A percentile compares a stretch with the other conserved stretches of the same genome.
Evolutionary conservation across 2,888 invertebrate species (phyloP).

Genomic region (Melipona beecheii): DNA sequence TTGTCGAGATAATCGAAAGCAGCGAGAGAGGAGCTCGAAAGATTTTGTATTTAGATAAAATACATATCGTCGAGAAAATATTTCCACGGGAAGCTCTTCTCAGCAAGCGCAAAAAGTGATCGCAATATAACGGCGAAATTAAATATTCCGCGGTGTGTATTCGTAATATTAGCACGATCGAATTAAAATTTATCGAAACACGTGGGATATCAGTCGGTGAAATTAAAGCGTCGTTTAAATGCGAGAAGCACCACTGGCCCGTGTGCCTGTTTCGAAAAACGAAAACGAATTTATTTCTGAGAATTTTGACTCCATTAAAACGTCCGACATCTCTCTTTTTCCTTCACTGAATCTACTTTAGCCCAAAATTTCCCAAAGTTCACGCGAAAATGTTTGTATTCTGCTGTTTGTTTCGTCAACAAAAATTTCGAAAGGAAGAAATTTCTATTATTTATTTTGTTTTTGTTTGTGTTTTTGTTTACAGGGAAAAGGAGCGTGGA

Average conservation of each 20-base stretch:
- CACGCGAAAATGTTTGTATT: too few relatives aligned
- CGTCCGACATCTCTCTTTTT: too few relatives aligned
- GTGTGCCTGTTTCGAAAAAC: background rate
- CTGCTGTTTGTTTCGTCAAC: too few relatives aligned
- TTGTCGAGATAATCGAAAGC: background rate
- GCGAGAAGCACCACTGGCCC: background rate
- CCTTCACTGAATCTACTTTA: too few relatives aligned
- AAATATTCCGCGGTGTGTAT: background rate
- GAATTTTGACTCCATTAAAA: constrained; percentile 3
- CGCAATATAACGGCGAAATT: background rate
- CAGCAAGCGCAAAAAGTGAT: background rate
- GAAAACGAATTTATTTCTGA: background rate
- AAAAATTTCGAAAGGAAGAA: background rate
- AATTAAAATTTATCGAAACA: constrained; percentile 20
- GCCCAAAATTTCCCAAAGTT: too few relatives aligned
- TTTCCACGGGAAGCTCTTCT: background rate
- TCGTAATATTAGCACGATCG: background rate
- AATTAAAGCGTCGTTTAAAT: constrained; percentile 27
- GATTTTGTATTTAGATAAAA: background rate
- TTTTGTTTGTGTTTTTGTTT: constrained; percentile 11
- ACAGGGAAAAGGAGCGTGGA: constrained; percentile 89
- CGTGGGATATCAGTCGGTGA: background rate
- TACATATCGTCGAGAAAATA: background rate
- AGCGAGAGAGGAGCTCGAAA: background rate
- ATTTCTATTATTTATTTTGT: background rate